Percentiles rank a stretch among this genome's conserved stretches.
Evolutionary conservation across 2,113 vertebrate species (phyloP).

Genomic region (Addax nasomaculatus): DNA sequence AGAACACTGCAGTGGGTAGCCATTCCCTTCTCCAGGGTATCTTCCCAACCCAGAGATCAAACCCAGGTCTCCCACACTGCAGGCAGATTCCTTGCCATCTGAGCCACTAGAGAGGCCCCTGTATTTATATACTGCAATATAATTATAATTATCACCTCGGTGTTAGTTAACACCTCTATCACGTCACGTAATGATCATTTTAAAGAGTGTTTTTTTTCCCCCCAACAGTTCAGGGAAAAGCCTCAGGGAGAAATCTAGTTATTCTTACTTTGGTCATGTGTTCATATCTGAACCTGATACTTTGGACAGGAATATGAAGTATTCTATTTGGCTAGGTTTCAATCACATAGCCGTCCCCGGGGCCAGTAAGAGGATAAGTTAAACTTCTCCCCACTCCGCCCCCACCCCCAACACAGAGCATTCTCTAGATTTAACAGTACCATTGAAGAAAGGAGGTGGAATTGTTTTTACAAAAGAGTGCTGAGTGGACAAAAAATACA

Average conservation of each 20-base stretch:
- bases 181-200: not conserved
- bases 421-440: not conserved
- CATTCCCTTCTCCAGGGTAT: not conserved
- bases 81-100: not conserved
- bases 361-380: not conserved
- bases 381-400: not conserved
- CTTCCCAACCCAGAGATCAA: not conserved
- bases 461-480: not conserved
- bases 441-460: not conserved
- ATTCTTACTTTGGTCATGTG: not conserved
- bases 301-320: not conserved
- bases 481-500: not conserved
- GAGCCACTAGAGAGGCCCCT: not conserved
- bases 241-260: not conserved
- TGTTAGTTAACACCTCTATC: not conserved
- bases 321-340: not conserved
- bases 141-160: not conserved
- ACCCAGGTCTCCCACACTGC: not conserved
- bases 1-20: not conserved
- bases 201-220: not conserved
- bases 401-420: not conserved
- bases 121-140: not conserved
- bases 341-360: not conserved
- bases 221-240: not conserved
- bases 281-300: not conserved